Evolutionary conservation across 2,888 invertebrate genomes (phyloP), one percentile per base, ranked within the genome.

Genomic region (Mactromeris polynyma): DNA sequence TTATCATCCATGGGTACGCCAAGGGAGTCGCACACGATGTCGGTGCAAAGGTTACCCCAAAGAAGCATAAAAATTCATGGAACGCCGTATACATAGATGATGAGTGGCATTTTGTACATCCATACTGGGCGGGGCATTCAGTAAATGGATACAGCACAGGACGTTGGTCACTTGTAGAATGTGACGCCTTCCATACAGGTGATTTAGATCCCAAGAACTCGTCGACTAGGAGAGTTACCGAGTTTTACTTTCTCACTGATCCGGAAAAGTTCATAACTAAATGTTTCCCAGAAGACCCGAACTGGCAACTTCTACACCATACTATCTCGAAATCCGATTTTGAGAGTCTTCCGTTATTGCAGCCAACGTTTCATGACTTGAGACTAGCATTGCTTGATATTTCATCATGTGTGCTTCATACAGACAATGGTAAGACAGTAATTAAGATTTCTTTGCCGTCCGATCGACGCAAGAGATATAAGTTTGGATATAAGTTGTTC

Each of bases 71-170:
- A 26, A 94, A 94, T 82, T 94, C 93, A 64, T 95, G 95, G 95
- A 95, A 95, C 83, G 94, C 94, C 51, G 95, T 95, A 4, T 93
- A 90, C 81, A 81, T 94, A 2, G 93, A 93, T 21, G 91, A 91
- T 7, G 91, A 91, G 33, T 95, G 95, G 95, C 91, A 94, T 36
- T 84, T 95, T 36, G 86, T 95, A 0, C 95, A 95, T 87, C 93
- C 95, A 26, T 92, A 94, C 89, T 95, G 95, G 95, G 94, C 95
- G 1, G 92, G 92, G 2, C 93, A 92, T 58, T 69, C 92, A 9
- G 88, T 90, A 0, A 38, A 89, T 78, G 92, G 93, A 81, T 91
- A 93, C 89, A 69, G 73, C 26, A 91, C 91, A 0, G 94, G 94
- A 9, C 86, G 92, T 36, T 95, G 95, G 95, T 86, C 93, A 14